These are phyloP conservation scores for Choloepus didactylus DNA, from an alignment of 2,797 vertebrate species.

Conservation along the genomic window DNA sequence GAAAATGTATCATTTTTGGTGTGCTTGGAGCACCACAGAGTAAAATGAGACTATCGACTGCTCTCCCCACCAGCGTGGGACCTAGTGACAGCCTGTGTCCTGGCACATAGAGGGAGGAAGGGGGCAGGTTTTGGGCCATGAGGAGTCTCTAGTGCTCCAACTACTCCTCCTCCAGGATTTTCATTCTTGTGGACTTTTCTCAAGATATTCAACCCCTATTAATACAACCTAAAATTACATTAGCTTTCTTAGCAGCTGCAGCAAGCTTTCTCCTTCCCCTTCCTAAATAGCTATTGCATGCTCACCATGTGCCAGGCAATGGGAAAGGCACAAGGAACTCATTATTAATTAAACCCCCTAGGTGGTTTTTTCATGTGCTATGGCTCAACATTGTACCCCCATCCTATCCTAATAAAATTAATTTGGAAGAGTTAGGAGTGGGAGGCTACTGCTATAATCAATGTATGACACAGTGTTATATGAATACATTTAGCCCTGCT, in stretches of 20 bases:
- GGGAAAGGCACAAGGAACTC: not conserved
- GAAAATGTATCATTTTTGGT: not conserved
- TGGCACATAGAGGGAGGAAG: not conserved
- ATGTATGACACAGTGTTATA: not conserved
- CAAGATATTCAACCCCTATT: not conserved
- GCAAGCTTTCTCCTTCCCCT: not conserved
- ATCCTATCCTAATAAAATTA: not conserved
- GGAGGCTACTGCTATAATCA: not conserved
- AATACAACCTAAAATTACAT: not conserved
- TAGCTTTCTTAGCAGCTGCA: not conserved
- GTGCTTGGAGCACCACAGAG: not conserved
- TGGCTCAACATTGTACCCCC: not conserved
- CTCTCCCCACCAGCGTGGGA: not conserved
- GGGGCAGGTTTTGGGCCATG: not conserved
- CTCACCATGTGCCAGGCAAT: not conserved
- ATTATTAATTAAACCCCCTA: not conserved
- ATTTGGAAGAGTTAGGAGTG: not conserved
- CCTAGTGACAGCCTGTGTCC: not conserved
- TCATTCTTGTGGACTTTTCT: constrained; percentile 13
- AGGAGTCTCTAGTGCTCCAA: not conserved
- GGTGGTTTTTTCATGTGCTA: not conserved
- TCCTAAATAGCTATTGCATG: not conserved
- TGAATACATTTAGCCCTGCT: not conserved
- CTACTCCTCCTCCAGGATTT: not conserved
- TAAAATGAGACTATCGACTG: not conserved